Percentiles rank a stretch among this genome's conserved stretches.
These are phyloP conservation scores for Etheostoma perlongum DNA, from an alignment of 2,797 vertebrate species.

Conservation along the genomic window DNA sequence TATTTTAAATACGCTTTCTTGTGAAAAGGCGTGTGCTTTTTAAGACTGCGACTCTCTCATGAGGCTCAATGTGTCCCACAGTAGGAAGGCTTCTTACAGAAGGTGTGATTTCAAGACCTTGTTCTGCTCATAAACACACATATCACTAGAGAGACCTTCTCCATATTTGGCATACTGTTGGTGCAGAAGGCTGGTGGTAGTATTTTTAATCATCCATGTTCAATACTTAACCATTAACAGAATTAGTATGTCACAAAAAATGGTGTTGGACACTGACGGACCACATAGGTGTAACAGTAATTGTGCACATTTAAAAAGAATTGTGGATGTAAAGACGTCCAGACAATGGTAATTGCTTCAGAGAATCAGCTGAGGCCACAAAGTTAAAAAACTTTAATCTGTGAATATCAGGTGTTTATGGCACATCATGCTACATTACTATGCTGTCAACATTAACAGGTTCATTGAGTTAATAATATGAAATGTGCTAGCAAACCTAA, in stretches of 20 bases:
- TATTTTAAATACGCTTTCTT: background rate
- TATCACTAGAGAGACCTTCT: conserved; percentile 27
- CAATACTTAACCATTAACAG: background rate
- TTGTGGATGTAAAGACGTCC: background rate
- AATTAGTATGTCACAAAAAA: background rate
- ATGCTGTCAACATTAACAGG: background rate
- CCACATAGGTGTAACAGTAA: background rate
- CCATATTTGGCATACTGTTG: conserved; percentile 10
- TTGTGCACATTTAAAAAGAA: background rate
- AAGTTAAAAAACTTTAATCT: background rate
- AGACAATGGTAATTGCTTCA: conserved; percentile 1
- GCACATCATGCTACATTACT: too few species aligned
- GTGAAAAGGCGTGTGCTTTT: conserved; percentile 6
- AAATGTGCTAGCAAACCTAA: background rate
- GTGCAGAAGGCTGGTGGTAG: background rate
- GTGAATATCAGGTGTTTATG: too few species aligned
- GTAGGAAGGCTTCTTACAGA: conserved; percentile 11
- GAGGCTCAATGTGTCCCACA: conserved; percentile 8
- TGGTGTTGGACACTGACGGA: background rate
- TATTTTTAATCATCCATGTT: conserved; percentile 13
- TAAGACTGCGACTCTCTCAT: conserved; percentile 8
- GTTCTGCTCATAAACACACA: conserved; percentile 16
- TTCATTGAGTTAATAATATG: background rate
- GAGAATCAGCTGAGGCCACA: background rate
- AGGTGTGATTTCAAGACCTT: conserved; percentile 24